Evolutionary conservation across 2,888 invertebrate genomes (phyloP), one percentile per base, ranked within the genome.

Genomic region (Epistrophe eligans): DNA sequence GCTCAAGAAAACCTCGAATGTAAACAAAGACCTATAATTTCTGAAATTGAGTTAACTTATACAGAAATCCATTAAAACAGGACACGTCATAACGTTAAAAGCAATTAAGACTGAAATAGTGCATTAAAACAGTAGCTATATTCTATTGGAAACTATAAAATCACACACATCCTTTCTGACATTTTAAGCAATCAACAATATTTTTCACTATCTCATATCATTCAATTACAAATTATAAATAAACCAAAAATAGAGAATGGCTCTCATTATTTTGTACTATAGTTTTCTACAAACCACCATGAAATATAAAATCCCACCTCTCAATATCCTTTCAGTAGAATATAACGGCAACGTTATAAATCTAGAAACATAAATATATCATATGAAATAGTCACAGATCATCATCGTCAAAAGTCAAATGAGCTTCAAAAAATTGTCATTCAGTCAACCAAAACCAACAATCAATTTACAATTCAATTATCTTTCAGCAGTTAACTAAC

Each of bases 401-500:
- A 24, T 62, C 62, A 28, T 66, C 17, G 13, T 17, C 48, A 48
- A 66, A 35, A 66, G 48, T 48, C 66, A 66, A 66, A 48, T 66
- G n/a, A 66, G 52, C 48, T 66, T 66, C 13, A 60, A 57, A 38
- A 64, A 58, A 24, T n/a, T 66, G 40, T 24, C 48, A 71, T 50
- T 71, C 50, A 71, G 40, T 45, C 57, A 58, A 48, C 58, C 55
- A 70, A 55, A 58, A 57, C 66, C 70, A 70, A 55, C 55, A 82
- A 82, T 72, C 64, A 82, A 77, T 82, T 82, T 71, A 58, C 82
- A 82, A 77, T 82, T 82, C 71, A 82, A 82, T 77, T 77, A 82
- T 77, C 57, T 11, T 55, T 15, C 66, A 77, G 15, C 66, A 70
- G 80, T 60, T 48, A 62, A 62, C 62, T 24, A 24, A 43, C 11